These are phyloP conservation scores for Bradypodion ventrale DNA, from an alignment of 2,797 vertebrate species.

Conservation along the genomic window DNA sequence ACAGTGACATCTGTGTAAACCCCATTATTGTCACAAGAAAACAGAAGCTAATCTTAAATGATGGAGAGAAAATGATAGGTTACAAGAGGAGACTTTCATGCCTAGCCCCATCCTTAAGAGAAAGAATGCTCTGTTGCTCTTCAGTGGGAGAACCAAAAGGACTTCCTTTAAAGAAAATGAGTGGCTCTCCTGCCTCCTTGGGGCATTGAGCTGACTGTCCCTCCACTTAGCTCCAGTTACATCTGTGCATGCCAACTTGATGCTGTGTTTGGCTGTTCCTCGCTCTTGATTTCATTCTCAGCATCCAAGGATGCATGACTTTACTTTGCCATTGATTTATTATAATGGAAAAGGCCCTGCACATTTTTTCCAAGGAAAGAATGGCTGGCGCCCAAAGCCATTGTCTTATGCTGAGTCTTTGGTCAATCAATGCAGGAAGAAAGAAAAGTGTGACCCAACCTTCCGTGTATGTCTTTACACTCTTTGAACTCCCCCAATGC, in stretches of 20 bases:
- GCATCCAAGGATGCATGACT: not conserved
- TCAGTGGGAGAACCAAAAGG: not conserved
- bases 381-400: not conserved
- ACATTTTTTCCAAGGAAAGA: rapidly evolving
- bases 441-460: no score
- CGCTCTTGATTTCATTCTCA: constrained; percentile 54
- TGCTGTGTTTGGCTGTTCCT: constrained; percentile 52
- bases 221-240: constrained; percentile 52
- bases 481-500: no score
- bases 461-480: no score
- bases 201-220: constrained; percentile 18
- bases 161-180: constrained; percentile 23
- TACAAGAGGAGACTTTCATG: not conserved
- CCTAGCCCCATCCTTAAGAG: not conserved
- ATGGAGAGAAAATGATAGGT: not conserved
- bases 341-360: not conserved
- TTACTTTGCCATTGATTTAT: constrained; percentile 19
- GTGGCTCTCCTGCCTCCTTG: constrained; percentile 26
- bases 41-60: not conserved
- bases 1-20: not conserved
- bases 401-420: not conserved
- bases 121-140: not conserved
- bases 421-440: not conserved
- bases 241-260: constrained; percentile 41
- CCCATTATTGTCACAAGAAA: not conserved